These are phyloP conservation scores for Pantherophis vulpinus DNA, from an alignment of 2,797 vertebrate genomes.

Conservation along the genomic window DNA sequence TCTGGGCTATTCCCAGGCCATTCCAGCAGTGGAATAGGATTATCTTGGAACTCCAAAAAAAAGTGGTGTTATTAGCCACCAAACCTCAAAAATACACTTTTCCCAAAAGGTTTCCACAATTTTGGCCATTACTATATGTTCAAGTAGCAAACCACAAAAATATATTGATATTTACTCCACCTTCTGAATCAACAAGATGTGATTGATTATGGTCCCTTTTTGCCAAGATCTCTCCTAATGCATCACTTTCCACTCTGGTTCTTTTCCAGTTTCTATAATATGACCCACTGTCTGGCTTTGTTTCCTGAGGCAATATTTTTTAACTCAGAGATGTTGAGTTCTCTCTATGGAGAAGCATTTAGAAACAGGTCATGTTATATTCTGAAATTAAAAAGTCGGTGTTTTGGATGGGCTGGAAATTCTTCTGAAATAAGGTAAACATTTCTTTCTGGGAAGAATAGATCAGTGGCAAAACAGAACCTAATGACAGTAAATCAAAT, in stretches of 20 bases:
- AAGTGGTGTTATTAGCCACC: too few species aligned
- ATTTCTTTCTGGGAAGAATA: slow-evolving; percentile 25
- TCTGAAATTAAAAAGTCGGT: not conserved
- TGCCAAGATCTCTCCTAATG: not conserved
- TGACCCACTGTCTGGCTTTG: not conserved
- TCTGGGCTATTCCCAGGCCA: too few species aligned
- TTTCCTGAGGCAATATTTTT: not conserved
- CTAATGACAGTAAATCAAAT: slow-evolving; percentile 1
- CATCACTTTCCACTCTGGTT: not conserved
- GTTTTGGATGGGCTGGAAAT: slow-evolving; percentile 20
- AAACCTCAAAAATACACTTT: too few species aligned
- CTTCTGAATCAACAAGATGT: not conserved
- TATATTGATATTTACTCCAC: not conserved
- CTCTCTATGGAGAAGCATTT: not conserved
- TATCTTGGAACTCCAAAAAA: too few species aligned
- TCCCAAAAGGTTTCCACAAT: too few species aligned
- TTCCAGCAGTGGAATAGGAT: too few species aligned
- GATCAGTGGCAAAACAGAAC: slow-evolving; percentile 26
- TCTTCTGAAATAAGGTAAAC: slow-evolving; percentile 21
- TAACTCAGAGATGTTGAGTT: not conserved
- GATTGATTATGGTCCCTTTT: not conserved
- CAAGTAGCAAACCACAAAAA: not conserved
- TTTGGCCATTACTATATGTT: not conserved
- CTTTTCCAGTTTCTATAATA: not conserved
- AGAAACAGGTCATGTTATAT: not conserved